Base-by-base conservation (phyloP, 2,113 vertebrate species). In the Otis tarda region DNA sequence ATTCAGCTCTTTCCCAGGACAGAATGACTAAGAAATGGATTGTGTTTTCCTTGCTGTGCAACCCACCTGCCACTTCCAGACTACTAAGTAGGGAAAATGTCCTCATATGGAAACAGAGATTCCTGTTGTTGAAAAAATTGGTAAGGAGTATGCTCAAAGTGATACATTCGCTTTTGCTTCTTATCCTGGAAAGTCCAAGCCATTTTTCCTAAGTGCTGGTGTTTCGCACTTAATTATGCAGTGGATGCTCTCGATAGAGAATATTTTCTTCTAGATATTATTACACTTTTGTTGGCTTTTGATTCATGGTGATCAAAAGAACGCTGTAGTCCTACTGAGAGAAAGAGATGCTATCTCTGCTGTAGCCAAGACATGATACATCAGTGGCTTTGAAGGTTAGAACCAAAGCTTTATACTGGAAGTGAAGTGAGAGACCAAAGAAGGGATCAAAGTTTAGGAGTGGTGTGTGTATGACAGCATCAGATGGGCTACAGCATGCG, bases 301-400 rank as follows among this genome's bases (percentile, higher is more conserved):
- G 83, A 94, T 90, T 94, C 81, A 56, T 83, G 49, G 55, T 71
- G 83, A 96, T 96, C 76, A 97, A 95, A 93, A 90, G 85, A 84
- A 92, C 0, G 0, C 65, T 82, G 73, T 41, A 76, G 80, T 74
- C 73, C 60, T 76, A n/a, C 33, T 20, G 49, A 67, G 70, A 93
- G n/a, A 74, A 25, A 77, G 56, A 75, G 79, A 93, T 77, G 68
- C 68, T 90, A 75, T 95, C 53, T 71, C 56, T 93, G 27, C 60
- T 41, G 33, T 50, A 92, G 64, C 73, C 80, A 60, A 81, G 57
- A 55, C 45, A 45, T 9, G 35, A 78, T 64, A 47, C 57, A 27
- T 27, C 21, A 35, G 49, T 86, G 73, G 69, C 93, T 97, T 94
- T 96, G 88, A 96, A 71, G 61, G 65, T 50, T 57, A 81, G 43